Evolutionary conservation across 1,140 invertebrate species (phyloP).

Genomic region (Atta cephalotes): DNA sequence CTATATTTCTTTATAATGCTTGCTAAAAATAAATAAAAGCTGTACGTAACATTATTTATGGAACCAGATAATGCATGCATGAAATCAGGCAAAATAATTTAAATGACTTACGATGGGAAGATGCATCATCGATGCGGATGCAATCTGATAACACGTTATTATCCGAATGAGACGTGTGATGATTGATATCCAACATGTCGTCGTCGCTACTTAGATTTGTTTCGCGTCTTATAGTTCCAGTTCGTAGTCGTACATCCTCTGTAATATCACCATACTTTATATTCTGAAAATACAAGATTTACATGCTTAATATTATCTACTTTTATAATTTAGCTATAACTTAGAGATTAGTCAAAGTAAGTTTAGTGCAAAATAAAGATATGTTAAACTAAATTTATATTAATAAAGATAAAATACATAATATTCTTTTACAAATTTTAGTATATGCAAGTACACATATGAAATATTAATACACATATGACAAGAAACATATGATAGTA

Average conservation of each 20-base stretch:
- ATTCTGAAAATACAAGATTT: constrained; percentile 43
- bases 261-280: constrained; percentile 65
- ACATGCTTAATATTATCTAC: background rate
- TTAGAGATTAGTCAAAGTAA: background rate
- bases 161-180: constrained; percentile 81
- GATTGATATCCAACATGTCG: constrained; percentile 84
- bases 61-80: no score
- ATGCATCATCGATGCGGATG: constrained; percentile 83
- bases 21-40: constrained; percentile 26
- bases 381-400: constrained; percentile 27
- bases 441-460: background rate
- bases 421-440: background rate
- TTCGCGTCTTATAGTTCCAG: constrained; percentile 76
- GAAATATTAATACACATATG: no score
- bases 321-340: background rate
- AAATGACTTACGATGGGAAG: constrained; percentile 82
- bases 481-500: background rate
- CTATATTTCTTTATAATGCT: constrained; percentile 15
- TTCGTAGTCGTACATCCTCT: constrained; percentile 81
- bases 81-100: background rate
- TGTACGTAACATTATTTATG: background rate
- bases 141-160: constrained; percentile 82
- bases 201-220: constrained; percentile 83
- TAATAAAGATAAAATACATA: constrained; percentile 55
- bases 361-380: constrained; percentile 41